phyloP scores from a whole-genome alignment of 2,888 invertebrate species.

The Caenorhabditis sp. region DNA sequence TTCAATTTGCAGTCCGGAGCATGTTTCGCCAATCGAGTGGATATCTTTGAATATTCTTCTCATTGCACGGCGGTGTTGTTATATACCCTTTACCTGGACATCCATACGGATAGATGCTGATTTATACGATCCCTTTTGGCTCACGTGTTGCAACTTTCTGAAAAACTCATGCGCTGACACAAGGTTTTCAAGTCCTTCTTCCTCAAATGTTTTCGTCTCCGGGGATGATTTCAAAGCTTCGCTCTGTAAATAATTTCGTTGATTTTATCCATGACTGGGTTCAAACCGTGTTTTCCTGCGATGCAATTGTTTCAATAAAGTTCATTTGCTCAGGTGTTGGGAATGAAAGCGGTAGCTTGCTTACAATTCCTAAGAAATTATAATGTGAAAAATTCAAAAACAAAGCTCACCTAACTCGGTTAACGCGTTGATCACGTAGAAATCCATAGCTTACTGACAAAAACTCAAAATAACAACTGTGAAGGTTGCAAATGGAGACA shows the following conservation, averaged over 20 bases:
- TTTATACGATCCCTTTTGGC: constrained; percentile 10
- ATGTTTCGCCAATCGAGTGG: constrained; percentile 16
- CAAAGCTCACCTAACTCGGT: constrained; percentile 13
- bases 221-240: neutral
- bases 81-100: constrained; percentile 43
- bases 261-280: no score
- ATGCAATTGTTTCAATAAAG: constrained; percentile 11
- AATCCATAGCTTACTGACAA: constrained; percentile 14
- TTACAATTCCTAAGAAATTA: neutral
- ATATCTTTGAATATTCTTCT: neutral
- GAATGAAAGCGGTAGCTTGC: constrained; percentile 1
- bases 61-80: no score
- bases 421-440: neutral
- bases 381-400: neutral
- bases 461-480: neutral
- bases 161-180: constrained; percentile 7
- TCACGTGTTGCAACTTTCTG: constrained; percentile 5
- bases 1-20: constrained; percentile 39
- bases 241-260: constrained; percentile 22
- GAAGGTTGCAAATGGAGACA: no score
- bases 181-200: constrained; percentile 7
- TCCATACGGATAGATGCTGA: constrained; percentile 32
- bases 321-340: constrained; percentile 11
- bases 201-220: constrained; percentile 1
- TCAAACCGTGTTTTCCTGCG: constrained; percentile 2